Evolutionary conservation across 2,888 invertebrate species (phyloP).

Genomic region (Notodonta ziczac): DNA sequence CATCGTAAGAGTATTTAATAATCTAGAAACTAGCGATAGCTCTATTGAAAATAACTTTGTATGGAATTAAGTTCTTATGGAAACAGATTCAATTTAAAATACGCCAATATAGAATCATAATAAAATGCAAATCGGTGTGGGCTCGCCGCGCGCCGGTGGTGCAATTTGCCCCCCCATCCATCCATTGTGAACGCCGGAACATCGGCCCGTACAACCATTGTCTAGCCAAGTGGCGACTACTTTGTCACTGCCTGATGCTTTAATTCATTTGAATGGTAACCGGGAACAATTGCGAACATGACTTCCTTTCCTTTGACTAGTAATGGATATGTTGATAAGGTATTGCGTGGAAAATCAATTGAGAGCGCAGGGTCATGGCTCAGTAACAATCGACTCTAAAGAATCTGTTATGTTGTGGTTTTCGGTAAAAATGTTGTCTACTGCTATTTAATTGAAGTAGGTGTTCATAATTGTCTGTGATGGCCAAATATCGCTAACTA

Average conservation of each 20-base stretch:
- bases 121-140: conserved; percentile 3
- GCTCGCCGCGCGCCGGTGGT: conserved; percentile 23
- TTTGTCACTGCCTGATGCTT: conserved; percentile 5
- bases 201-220: conserved; percentile 5
- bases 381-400: too few species aligned
- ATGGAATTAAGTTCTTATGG: too few species aligned
- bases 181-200: conserved; percentile 31
- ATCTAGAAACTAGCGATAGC: too few species aligned
- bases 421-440: too few species aligned
- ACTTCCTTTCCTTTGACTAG: not conserved
- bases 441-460: too few species aligned
- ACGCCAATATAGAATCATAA: not conserved
- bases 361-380: too few species aligned
- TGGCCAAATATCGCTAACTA: too few species aligned
- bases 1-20: too few species aligned
- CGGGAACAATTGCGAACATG: not conserved
- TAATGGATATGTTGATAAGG: not conserved
- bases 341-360: too few species aligned
- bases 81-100: not conserved
- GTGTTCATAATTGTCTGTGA: too few species aligned
- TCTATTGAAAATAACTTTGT: too few species aligned
- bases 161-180: conserved; percentile 29
- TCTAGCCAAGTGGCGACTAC: not conserved
- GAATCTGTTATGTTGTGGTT: too few species aligned
- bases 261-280: conserved; percentile 10